Conservation (phyloP, 1,140 invertebrate species). For the Diachasma alloeum region DNA sequence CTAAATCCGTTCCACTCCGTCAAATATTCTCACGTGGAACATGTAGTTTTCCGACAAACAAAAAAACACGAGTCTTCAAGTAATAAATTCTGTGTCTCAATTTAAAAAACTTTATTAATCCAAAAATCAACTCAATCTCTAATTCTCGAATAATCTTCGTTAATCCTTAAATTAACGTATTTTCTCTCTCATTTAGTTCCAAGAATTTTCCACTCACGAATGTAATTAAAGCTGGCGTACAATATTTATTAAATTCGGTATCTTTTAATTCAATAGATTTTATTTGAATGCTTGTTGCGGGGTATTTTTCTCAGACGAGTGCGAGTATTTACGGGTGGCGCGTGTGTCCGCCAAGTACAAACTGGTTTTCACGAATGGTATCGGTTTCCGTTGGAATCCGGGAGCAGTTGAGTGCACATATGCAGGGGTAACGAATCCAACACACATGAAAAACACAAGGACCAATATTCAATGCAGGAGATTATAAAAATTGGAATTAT, state of each 20-base stretch:
- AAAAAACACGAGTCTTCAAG: no score
- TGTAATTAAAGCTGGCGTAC: background rate
- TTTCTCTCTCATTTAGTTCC: no score
- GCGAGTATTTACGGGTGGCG: conserved; percentile 1
- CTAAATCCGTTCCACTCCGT: no score
- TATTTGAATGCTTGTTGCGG: background rate
- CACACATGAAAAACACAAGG: background rate
- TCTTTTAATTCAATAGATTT: background rate
- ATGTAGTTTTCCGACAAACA: no score
- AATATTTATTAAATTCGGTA: background rate
- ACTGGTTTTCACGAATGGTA: conserved; percentile 5
- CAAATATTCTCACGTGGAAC: no score
- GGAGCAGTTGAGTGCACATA: background rate
- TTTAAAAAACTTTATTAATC: no score
- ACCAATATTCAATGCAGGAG: background rate
- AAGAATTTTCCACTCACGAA: no score
- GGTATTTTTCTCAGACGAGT: background rate
- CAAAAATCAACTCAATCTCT: no score
- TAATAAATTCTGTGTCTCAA: no score
- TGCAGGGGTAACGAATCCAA: background rate
- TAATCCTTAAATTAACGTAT: no score
- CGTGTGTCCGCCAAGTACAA: conserved; percentile 5
- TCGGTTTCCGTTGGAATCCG: conserved; percentile 9
- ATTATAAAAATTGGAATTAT: background rate
- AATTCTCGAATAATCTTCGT: no score